Evolutionary conservation across 2,888 invertebrate genomes (phyloP), one percentile per base, ranked within the genome.

Genomic region (Drosophila subquinaria): DNA sequence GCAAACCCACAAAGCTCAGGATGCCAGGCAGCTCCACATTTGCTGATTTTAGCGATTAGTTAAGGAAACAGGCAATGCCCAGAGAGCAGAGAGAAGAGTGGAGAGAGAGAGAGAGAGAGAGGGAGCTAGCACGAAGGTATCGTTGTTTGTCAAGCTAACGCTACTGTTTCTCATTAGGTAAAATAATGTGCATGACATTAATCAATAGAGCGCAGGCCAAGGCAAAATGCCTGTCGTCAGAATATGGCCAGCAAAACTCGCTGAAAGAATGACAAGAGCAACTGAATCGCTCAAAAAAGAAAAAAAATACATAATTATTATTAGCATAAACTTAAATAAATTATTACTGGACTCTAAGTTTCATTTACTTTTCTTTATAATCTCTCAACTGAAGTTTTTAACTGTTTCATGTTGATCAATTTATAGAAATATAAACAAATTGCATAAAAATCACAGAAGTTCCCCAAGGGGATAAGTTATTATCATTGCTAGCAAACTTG

Each of bases 21-120:
- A 15, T 43, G 38, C 61, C 38, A 48, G 36, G 61, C 64, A 62
- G 59, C 64, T 59, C 20, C 40, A 36, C 69, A 69, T 69, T 68
- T 76, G 73, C 51, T 52, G 64, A 78, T 73, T 78, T 74, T 45
- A 36, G 59, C 79, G 79, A 78, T 76, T 76, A 66, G 78, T 77
- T 77, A 60, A 62, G 65, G 59, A 47, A 62, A 36, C 53, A 10
- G 47, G 40, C 27, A n/a, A 11, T 15, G 27, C 2, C 55, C 1
- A 6, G 35, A 17, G 40, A n/a, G n/a, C 4, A 2, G 3, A 9
- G 9, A n/a, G 11, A 8, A 1, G 10, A 13, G 38, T 1, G 9
- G n/a, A n/a, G n/a, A n/a, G n/a, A n/a, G n/a, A n/a, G n/a, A 17
- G 17, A 17, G 11, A 27, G 27, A 8, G 2, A 15, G 35, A 3